Evolutionary conservation across 2,113 vertebrate genomes (phyloP), one percentile per base, ranked within the genome.

Genomic region (Rhipidura dahli): DNA sequence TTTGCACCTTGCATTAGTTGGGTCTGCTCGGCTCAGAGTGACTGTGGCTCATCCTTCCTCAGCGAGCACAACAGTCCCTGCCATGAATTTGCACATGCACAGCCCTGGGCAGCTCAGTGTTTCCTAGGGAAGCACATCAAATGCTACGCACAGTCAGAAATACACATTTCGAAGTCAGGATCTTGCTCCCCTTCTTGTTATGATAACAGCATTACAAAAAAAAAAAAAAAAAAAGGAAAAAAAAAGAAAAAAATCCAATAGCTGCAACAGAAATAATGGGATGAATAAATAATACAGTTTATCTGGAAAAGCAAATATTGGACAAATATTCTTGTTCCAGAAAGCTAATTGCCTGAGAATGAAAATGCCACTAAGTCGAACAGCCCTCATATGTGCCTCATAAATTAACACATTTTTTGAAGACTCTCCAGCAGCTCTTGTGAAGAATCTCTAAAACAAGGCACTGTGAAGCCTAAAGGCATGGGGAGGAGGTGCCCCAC

Each of bases 341-440:
- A 81, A 91, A 89, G 87, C 82, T 82, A 89, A 97, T 56, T 91
- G 92, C 57, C 80, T 69, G 54, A 68, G 78, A 70, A 73, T 54
- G 83, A 87, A 93, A 96, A 80, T 49, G 49, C 86, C 73, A 96
- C 53, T 22, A 88, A 96, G 92, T 87, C 61, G 7, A 96, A 66
- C 79, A 94, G 91, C 89, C 92, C 90, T 88, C 82, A 35, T 75
- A 94, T 76, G 93, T 83, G 91, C 77, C 83, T 95, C 96, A 76
- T 77, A 96, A 97, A 97, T 97, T 73, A 95, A 85, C 91, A 63
- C 15, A 11, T 94, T 95, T 94, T 69, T 87, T 26, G 85, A 95
- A 93, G 80, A 35, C 53, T 84, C 90, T 91, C 80, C 83, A 87
- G 80, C 94, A 90, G 91, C 53, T 91, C 75, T 40, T 22, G 70